A percentile compares a stretch with the other conserved stretches of the same genome.
Evolutionary conservation across 2,797 vertebrate genomes (phyloP).

Genomic region (Lepus townsendii): DNA sequence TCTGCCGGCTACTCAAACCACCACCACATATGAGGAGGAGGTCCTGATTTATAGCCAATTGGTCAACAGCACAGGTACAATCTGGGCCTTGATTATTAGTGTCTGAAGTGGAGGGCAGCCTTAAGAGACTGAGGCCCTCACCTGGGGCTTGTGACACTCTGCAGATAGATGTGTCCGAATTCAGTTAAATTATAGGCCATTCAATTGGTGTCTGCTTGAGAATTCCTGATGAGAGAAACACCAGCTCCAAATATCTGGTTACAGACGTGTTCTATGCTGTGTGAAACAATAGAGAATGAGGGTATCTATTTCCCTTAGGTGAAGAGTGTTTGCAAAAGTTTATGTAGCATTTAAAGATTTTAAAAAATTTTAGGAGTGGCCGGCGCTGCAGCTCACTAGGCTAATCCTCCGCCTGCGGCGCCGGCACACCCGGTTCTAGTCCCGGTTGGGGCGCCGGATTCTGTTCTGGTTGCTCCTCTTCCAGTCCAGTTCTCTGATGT

Average conservation of each 20-base stretch:
- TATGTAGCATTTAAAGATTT: not conserved
- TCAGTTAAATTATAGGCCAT: not conserved
- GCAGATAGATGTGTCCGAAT: not conserved
- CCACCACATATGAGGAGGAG: not conserved
- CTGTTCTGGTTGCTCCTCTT: no score
- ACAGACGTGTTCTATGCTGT: not conserved
- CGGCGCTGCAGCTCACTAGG: no score
- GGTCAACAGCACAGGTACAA: not conserved
- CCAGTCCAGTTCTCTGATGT: no score
- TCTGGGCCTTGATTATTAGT: not conserved
- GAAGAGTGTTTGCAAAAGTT: not conserved
- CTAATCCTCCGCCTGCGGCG: no score
- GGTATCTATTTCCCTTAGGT: not conserved
- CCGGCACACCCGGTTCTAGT: no score
- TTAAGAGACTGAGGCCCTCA: not conserved
- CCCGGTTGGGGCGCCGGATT: no score
- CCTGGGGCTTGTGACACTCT: not conserved
- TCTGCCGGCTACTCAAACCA: not conserved
- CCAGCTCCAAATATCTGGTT: not conserved
- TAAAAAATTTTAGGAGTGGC: no score
- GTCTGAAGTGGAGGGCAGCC: not conserved
- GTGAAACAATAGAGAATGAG: not conserved
- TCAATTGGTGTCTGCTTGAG: not conserved
- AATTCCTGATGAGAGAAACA: not conserved
- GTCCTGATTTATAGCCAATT: not conserved